These are phyloP conservation scores for Musca vetustissima DNA, from an alignment of 1,140 invertebrate genomes.

Conservation along the genomic window DNA sequence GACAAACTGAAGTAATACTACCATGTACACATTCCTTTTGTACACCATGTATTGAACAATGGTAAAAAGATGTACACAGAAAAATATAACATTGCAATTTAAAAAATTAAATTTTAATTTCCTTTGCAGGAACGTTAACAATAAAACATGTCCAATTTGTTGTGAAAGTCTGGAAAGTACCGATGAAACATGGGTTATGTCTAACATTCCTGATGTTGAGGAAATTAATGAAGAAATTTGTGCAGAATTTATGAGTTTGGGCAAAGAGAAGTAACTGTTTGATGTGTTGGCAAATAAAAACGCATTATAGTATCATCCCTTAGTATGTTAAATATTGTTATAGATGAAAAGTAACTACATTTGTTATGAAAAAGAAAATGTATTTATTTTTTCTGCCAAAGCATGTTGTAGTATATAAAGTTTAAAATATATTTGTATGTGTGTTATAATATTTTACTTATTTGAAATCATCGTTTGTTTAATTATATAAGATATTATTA, in stretches of 20 bases:
- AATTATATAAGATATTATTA: no score
- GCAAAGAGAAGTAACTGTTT: slow-evolving; percentile 25
- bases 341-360: no score
- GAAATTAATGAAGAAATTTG: slow-evolving; percentile 65
- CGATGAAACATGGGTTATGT: slow-evolving; percentile 69
- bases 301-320: no score
- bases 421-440: no score
- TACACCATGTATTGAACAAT: slow-evolving; percentile 69
- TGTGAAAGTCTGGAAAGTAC: slow-evolving; percentile 63
- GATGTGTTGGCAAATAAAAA: no score
- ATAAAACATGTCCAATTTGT: slow-evolving; percentile 71
- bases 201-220: slow-evolving; percentile 63
- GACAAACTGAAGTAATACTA: slow-evolving; percentile 66
- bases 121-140: slow-evolving; percentile 62
- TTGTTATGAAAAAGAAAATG: no score
- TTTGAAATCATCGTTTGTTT: no score
- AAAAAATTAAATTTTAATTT: neutral
- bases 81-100: neutral
- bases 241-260: slow-evolving; percentile 34
- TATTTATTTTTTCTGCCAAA: no score
- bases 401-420: no score
- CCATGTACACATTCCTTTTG: slow-evolving; percentile 72
- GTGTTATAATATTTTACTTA: no score
- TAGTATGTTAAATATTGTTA: no score
- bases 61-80: slow-evolving; percentile 55